phyloP scores from a whole-genome alignment of 2,888 invertebrate species.

The Chydorus sphaericus region DNA sequence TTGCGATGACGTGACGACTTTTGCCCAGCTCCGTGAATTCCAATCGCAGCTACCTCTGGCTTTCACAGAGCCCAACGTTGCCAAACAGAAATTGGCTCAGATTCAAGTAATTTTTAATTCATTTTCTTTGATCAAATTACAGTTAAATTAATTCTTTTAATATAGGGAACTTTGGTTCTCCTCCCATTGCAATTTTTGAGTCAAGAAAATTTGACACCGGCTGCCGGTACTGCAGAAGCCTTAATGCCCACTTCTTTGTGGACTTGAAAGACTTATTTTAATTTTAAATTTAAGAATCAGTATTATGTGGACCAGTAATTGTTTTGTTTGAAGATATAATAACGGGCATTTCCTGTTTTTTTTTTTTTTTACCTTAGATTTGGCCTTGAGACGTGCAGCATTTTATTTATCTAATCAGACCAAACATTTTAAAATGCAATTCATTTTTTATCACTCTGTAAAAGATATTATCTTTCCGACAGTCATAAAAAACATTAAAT shows the following conservation, averaged over 20 bases:
- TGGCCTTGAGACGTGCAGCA: too few relatives aligned
- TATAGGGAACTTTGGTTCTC: constrained; percentile 69
- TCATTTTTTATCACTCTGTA: too few relatives aligned
- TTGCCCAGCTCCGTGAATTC: constrained; percentile 58
- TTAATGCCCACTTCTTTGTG: constrained; percentile 84
- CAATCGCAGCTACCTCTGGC: constrained; percentile 57
- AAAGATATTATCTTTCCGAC: too few relatives aligned
- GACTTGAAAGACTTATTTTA: constrained; percentile 43
- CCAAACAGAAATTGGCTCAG: constrained; percentile 45
- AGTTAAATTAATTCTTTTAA: constrained; percentile 21
- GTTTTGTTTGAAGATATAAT: too few relatives aligned
- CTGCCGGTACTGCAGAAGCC: constrained; percentile 69
- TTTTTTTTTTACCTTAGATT: too few relatives aligned
- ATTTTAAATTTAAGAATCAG: too few relatives aligned
- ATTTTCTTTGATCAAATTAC: constrained; percentile 3
- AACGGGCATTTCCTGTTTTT: too few relatives aligned
- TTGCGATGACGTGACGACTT: constrained; percentile 61
- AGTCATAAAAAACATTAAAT: too few relatives aligned
- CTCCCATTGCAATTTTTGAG: constrained; percentile 79
- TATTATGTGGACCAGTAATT: too few relatives aligned
- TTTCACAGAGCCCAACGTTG: constrained; percentile 52
- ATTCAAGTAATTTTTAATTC: constrained; percentile 42
- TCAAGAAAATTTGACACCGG: constrained; percentile 70
- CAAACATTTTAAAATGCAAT: too few relatives aligned
- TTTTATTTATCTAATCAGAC: too few relatives aligned